Base-by-base conservation (phyloP, 2,113 vertebrate species). In the Miniopterus natalensis region DNA sequence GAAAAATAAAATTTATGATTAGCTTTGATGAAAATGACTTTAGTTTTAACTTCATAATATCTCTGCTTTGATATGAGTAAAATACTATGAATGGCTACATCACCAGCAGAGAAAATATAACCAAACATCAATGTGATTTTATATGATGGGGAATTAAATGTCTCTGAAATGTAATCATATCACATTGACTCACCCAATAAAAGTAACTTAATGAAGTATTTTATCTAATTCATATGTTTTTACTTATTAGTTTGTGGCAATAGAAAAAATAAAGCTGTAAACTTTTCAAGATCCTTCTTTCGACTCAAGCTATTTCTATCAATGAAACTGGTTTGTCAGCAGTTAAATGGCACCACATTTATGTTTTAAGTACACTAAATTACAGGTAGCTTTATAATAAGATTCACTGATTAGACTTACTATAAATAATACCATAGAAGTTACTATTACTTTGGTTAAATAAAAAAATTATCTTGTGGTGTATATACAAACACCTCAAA, bases 11-110 rank as follows among this genome's bases (percentile, higher is more conserved):
- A 25, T 94, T 97, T 92, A 90, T 92, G 95, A 97, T 97, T 97
- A 97, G 86, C 81, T 96, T 96, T 97, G 95, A 98, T 98, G 96
- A 96, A 97, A 97, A 96, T 94, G 95, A 97, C 95, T 96, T 97
- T 96, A 53, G 97, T 97, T 96, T 57, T 96, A 94, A 96, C 88
- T 97, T 80, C 81, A 68, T 45, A 97, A 97, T 96, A 47, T 92
- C 75, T 97, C 90, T 42, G 51, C 88, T 96, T 94, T 97, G 94
- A 96, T 95, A 74, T 14, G 93, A 90, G 70, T 89, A 93, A 97
- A 96, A 94, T 97, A 77, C 96, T 97, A 88, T 93, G 66, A 97
- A 97, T 95, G 95, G 90, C 29, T 97, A 97, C 10, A 97, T 97
- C 75, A 96, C 94, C 70, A 95, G 65, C 94, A 96, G 96, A 96